These are phyloP conservation scores for Trichoplusia ni DNA, from an alignment of 1,140 invertebrate genomes.

Conservation along the genomic window DNA sequence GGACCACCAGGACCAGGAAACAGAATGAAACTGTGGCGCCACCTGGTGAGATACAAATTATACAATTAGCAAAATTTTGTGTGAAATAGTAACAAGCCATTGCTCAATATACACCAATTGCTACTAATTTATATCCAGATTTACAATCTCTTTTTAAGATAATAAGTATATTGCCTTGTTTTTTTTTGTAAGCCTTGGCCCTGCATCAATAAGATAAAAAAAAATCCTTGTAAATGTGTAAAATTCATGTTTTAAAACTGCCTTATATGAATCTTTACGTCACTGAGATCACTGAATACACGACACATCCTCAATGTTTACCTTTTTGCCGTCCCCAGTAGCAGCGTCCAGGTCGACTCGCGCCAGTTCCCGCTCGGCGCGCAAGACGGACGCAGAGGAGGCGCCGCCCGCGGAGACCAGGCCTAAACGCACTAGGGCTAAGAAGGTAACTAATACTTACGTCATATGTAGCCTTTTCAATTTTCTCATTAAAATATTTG, in stretches of 20 bases:
- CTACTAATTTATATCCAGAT: no score
- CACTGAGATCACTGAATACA: no score
- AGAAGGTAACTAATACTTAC: constrained; percentile 46
- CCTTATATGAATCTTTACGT: no score
- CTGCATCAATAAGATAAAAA: no score
- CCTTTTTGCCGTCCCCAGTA: background rate
- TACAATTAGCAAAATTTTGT: background rate
- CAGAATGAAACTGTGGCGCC: constrained; percentile 43
- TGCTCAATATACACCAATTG: no score
- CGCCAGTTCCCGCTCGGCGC: constrained; percentile 42
- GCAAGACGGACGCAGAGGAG: constrained; percentile 28
- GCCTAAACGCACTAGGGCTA: constrained; percentile 61
- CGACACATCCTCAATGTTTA: no score
- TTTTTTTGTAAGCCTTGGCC: no score
- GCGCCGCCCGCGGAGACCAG: constrained; percentile 38
- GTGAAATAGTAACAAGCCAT: no score
- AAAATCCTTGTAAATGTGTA: no score
- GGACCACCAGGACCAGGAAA: constrained; percentile 48
- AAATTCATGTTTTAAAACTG: no score
- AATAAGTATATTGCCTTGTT: no score
- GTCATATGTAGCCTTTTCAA: background rate
- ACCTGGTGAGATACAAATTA: constrained; percentile 29
- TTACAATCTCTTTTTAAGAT: no score
- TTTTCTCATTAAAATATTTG: background rate
- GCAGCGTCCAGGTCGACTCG: constrained; percentile 38